Conservation (phyloP, 2,888 invertebrate species). For the Drepanosiphum platanoidis region DNA sequence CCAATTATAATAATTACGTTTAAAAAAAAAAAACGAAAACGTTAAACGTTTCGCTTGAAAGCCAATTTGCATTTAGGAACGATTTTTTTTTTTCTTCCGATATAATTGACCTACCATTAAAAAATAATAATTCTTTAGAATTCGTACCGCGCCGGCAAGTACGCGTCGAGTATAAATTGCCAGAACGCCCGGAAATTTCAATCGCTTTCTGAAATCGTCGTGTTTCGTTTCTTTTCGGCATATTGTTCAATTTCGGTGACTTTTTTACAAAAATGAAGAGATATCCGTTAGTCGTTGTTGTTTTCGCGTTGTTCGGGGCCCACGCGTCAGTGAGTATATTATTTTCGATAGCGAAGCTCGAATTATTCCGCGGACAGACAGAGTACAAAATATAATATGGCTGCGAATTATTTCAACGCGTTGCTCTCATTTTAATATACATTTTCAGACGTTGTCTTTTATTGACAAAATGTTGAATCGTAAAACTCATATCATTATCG, state of each 20-base stretch:
- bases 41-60: background rate
- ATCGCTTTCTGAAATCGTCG: constrained; percentile 9
- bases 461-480: constrained; percentile 29
- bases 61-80: background rate
- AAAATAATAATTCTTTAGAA: constrained; percentile 30
- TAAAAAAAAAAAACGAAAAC: too few relatives aligned
- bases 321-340: constrained; percentile 22
- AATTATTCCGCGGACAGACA: too few relatives aligned
- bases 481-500: constrained; percentile 3
- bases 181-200: background rate
- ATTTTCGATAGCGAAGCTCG: too few relatives aligned
- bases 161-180: constrained; percentile 19
- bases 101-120: background rate
- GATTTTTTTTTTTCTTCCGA: background rate
- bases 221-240: background rate
- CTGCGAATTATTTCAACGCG: too few relatives aligned
- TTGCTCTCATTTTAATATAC: too few relatives aligned
- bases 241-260: too few relatives aligned
- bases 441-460: background rate
- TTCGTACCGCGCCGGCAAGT: background rate
- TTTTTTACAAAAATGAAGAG: background rate
- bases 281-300: background rate
- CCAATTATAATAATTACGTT: too few relatives aligned
- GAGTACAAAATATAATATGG: too few relatives aligned
- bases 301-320: background rate